Evolutionary conservation across 2,113 vertebrate genomes (phyloP).

Genomic region (Alethe diademata): DNA sequence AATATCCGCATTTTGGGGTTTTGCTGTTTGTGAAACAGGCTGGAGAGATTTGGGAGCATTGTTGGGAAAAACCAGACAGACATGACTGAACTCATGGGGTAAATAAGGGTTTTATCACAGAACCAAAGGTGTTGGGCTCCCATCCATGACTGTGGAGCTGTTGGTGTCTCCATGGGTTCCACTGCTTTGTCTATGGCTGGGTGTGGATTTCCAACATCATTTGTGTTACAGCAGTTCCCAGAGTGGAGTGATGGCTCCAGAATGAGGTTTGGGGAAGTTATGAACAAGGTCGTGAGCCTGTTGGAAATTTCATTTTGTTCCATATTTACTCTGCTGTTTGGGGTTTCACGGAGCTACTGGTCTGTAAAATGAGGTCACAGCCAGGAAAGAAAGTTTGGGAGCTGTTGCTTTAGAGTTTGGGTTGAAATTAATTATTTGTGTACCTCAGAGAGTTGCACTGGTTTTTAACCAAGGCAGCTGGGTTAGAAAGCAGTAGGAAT

Average conservation of each 20-base stretch:
- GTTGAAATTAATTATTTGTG: slow-evolving; percentile 47
- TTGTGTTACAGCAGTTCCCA: not conserved
- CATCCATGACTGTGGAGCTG: accelerated
- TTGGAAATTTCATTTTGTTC: slow-evolving; percentile 33
- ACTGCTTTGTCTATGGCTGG: accelerated
- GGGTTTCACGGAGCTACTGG: not conserved
- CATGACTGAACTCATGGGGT: accelerated
- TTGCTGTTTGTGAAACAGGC: not conserved
- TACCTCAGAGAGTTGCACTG: slow-evolving; percentile 17
- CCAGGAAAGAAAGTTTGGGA: slow-evolving; percentile 31
- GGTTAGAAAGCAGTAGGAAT: not conserved
- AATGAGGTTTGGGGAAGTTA: not conserved
- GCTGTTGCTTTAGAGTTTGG: not conserved
- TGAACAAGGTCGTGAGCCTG: not conserved
- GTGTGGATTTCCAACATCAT: not conserved
- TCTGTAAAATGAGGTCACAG: slow-evolving; percentile 45
- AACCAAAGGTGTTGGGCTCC: not conserved
- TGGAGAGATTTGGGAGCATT: not conserved
- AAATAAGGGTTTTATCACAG: not conserved
- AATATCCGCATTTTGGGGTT: not conserved
- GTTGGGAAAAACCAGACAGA: not conserved
- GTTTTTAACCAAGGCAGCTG: slow-evolving; percentile 35
- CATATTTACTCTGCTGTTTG: slow-evolving; percentile 18
- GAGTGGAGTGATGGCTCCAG: not conserved
- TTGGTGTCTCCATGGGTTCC: accelerated